phyloP scores from a whole-genome alignment of 1,140 invertebrate genomes.

The Mizuhopecten yessoensis region DNA sequence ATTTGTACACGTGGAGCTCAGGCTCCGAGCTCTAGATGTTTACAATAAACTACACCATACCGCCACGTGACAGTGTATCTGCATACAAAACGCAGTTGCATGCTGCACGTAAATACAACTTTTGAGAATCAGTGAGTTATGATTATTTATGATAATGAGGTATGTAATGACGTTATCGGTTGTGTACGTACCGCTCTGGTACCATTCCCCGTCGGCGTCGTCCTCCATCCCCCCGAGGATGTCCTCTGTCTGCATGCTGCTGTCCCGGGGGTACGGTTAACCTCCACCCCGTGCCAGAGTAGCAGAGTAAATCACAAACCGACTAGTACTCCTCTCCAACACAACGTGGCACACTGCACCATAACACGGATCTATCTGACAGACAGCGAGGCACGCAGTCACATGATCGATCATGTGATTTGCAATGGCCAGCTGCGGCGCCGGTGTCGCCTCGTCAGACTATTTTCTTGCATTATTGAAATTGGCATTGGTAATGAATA shows the following conservation, averaged over 20 bases:
- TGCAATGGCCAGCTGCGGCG: background rate
- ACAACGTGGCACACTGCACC: slow-evolving; percentile 21
- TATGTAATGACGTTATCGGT: background rate
- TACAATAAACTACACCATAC: slow-evolving; percentile 26
- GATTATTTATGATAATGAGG: slow-evolving; percentile 16
- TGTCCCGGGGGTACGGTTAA: background rate
- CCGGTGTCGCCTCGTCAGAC: background rate
- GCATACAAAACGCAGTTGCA: background rate
- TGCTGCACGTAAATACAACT: background rate
- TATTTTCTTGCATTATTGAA: background rate
- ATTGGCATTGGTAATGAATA: background rate
- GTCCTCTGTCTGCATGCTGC: slow-evolving; percentile 7
- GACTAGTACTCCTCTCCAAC: background rate
- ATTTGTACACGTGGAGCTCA: background rate
- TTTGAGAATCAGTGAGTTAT: background rate
- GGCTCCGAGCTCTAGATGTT: background rate
- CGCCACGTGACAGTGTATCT: background rate
- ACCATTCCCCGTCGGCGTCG: background rate
- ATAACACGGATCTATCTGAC: background rate
- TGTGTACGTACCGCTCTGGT: background rate
- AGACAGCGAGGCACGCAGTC: background rate
- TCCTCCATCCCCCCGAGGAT: slow-evolving; percentile 22
- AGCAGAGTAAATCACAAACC: background rate
- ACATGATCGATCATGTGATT: slow-evolving; percentile 34
- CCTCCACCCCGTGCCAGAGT: background rate